A percentile compares a stretch with the other conserved stretches of the same genome.
Conservation (phyloP, 2,113 vertebrate genomes). For the Ginglymostoma cirratum region DNA sequence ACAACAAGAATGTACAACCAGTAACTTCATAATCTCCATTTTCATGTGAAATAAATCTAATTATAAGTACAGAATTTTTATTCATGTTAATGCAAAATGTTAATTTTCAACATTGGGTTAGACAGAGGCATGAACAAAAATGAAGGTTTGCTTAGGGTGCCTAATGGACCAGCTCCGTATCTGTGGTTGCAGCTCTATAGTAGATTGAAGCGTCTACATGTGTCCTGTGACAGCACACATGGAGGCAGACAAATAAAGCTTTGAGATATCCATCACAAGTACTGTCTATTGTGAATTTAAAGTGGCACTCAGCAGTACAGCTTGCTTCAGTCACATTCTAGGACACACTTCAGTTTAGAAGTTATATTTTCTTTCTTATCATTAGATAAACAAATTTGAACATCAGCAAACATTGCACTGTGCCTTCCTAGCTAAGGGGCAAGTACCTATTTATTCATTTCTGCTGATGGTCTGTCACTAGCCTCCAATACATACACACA, state of each 20-base stretch:
- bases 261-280: neutral
- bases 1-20: too few species aligned
- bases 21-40: too few species aligned
- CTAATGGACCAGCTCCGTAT: neutral
- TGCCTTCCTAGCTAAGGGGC: neutral
- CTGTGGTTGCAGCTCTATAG: neutral
- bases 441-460: too few species aligned
- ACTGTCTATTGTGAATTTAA: neutral
- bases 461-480: neutral
- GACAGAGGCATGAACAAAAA: too few species aligned
- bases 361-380: neutral
- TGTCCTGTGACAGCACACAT: neutral
- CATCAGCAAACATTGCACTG: neutral
- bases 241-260: neutral
- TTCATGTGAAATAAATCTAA: too few species aligned
- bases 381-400: neutral
- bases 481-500: neutral
- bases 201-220: neutral
- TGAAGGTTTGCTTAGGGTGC: too few species aligned
- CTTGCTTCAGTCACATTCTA: neutral
- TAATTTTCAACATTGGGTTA: too few species aligned
- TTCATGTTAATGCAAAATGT: too few species aligned
- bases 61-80: too few species aligned
- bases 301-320: neutral
- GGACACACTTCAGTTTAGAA: neutral